Conservation (phyloP, 2,113 vertebrate genomes). For the Ictalurus furcatus region DNA sequence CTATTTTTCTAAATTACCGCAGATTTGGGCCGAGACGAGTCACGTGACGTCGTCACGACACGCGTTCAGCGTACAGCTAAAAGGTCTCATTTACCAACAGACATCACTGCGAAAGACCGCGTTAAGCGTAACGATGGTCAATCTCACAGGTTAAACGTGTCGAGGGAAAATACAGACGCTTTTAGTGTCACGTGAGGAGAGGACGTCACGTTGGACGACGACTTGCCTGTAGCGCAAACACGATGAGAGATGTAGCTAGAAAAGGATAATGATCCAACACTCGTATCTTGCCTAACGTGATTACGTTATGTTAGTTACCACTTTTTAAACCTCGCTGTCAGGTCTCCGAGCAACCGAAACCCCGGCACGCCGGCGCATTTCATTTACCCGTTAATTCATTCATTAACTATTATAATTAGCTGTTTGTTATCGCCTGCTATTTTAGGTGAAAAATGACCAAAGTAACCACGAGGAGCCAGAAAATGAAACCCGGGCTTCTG, state of each 20-base stretch:
- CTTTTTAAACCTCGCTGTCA: neutral
- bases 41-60: no score
- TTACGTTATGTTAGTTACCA: neutral
- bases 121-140: no score
- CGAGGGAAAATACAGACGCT: neutral
- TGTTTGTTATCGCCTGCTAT: neutral
- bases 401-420: neutral
- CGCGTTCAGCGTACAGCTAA: no score
- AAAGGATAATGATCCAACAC: no score
- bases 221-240: no score
- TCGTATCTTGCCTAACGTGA: no score
- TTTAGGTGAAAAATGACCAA: neutral
- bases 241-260: no score
- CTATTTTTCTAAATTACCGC: no score
- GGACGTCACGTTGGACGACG: neutral
- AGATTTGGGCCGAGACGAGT: no score
- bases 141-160: neutral
- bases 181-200: neutral
- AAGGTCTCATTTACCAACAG: no score
- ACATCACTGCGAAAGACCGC: no score
- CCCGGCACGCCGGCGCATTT: neutral
- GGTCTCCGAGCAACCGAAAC: neutral
- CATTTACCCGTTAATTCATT: neutral
- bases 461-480: neutral
- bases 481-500: neutral